These are phyloP conservation scores for Zoroaster sp. DNA, from an alignment of 53 echinoderm and acorn worm species.

Conservation along the genomic window DNA sequence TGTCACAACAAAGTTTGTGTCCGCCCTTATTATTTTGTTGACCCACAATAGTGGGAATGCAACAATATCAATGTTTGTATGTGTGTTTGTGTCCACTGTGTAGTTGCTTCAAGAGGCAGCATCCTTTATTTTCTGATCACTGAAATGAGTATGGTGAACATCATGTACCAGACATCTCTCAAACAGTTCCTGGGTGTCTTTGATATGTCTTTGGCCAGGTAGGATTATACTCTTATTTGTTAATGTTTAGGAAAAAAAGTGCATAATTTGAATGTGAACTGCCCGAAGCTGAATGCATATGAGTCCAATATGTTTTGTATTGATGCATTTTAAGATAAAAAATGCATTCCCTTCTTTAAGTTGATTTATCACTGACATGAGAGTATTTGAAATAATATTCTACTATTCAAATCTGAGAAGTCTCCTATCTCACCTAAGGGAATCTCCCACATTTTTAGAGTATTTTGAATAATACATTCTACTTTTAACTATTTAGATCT, in stretches of 20 bases:
- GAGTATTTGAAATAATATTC: too few relatives aligned
- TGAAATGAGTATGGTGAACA: slow-evolving; percentile 99
- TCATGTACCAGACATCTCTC: slow-evolving; percentile 99
- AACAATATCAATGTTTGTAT: too few relatives aligned
- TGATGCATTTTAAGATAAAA: background rate
- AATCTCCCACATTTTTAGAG: slow-evolving; percentile 90
- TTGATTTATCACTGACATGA: background rate
- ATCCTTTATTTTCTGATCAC: slow-evolving; percentile 99
- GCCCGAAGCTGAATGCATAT: too few relatives aligned
- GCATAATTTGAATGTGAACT: background rate
- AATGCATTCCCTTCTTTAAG: too few relatives aligned
- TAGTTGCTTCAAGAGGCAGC: slow-evolving; percentile 96
- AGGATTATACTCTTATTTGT: background rate
- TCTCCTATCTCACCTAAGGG: slow-evolving; percentile 88
- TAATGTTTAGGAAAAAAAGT: background rate
- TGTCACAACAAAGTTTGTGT: too few relatives aligned
- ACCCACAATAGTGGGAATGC: too few relatives aligned
- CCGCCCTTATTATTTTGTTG: too few relatives aligned
- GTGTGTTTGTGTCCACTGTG: background rate
- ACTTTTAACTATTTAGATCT: too few relatives aligned
- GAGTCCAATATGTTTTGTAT: too few relatives aligned
- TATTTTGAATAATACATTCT: too few relatives aligned
- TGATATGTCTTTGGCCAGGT: slow-evolving; percentile 98
- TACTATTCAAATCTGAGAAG: background rate
- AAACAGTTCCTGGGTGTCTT: slow-evolving; percentile 96